These are phyloP conservation scores for Lycocerus yunnanus DNA, from an alignment of 2,888 invertebrate genomes.

Conservation along the genomic window DNA sequence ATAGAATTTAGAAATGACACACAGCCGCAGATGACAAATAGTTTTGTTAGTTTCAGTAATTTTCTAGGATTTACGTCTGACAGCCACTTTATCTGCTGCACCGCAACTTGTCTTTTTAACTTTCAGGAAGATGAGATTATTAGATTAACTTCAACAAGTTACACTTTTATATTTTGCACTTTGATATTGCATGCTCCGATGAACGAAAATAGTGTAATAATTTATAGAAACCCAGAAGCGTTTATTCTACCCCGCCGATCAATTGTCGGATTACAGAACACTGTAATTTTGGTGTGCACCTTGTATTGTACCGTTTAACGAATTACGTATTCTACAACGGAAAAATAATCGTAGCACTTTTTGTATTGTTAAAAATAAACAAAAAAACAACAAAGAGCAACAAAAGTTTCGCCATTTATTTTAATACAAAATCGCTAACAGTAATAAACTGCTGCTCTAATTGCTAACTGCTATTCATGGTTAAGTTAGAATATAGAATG, in stretches of 20 bases:
- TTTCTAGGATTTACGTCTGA: slow-evolving; percentile 9
- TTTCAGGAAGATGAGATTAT: slow-evolving; percentile 5
- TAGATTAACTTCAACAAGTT: background rate
- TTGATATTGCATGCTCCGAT: background rate
- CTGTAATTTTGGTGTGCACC: background rate
- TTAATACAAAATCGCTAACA: slow-evolving; percentile 25
- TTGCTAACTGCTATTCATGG: slow-evolving; percentile 25
- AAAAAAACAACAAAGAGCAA: background rate
- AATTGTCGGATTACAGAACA: background rate
- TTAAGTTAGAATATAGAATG: slow-evolving; percentile 22
- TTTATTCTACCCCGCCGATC: too few species aligned
- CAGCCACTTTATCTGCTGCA: slow-evolving; percentile 10
- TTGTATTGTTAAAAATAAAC: background rate
- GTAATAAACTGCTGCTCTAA: slow-evolving; percentile 25
- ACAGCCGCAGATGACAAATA: slow-evolving; percentile 18
- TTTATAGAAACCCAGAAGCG: too few species aligned
- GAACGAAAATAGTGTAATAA: too few species aligned
- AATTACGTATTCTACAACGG: background rate
- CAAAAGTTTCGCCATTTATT: slow-evolving; percentile 25
- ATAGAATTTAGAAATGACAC: slow-evolving; percentile 17
- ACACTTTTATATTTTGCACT: background rate
- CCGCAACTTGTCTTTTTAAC: slow-evolving; percentile 7
- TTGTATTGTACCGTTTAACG: background rate
- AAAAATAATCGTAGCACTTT: background rate
- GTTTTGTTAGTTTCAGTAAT: slow-evolving; percentile 15